Percentiles rank a stretch among this genome's conserved stretches.
phyloP scores from a whole-genome alignment of 2,113 vertebrate genomes.

The Nerophis lumbriciformis region DNA sequence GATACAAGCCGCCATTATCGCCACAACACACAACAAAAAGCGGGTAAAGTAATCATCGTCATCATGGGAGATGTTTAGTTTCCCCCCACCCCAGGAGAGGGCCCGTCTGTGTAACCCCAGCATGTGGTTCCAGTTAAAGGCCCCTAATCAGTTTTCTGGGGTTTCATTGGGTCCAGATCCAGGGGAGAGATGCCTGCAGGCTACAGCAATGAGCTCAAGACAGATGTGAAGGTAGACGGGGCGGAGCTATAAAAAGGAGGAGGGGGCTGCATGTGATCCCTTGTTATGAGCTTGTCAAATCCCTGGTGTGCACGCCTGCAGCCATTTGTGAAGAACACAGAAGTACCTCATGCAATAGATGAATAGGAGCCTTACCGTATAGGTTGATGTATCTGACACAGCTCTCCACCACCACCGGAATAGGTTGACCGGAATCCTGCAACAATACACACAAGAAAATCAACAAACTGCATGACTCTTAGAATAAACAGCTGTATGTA shows the following conservation, averaged over 20 bases:
- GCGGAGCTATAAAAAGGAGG: slow-evolving; percentile 24
- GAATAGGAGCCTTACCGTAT: slow-evolving; percentile 78
- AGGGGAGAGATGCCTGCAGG: slow-evolving; percentile 48
- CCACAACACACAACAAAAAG: slow-evolving; percentile 48
- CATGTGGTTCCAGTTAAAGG: slow-evolving; percentile 67
- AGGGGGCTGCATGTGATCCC: slow-evolving; percentile 31
- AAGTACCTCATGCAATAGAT: slow-evolving; percentile 16
- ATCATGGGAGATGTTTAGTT: slow-evolving; percentile 44
- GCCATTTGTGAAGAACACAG: slow-evolving; percentile 32
- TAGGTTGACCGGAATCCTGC: slow-evolving; percentile 79
- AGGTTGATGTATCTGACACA: slow-evolving; percentile 96
- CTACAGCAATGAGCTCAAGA: slow-evolving; percentile 49
- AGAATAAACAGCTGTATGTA: neutral
- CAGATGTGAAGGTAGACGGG: slow-evolving; percentile 59
- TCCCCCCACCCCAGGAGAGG: slow-evolving; percentile 48
- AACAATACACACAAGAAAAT: neutral
- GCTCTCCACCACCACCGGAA: slow-evolving; percentile 94
- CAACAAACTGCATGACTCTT: neutral
- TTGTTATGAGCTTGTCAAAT: slow-evolving; percentile 47
- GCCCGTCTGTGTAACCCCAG: slow-evolving; percentile 43
- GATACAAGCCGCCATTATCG: slow-evolving; percentile 22
- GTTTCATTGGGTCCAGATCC: slow-evolving; percentile 70
- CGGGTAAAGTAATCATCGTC: slow-evolving; percentile 62
- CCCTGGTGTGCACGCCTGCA: slow-evolving; percentile 10
- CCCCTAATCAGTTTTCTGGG: slow-evolving; percentile 66